Base-by-base conservation (phyloP, 2,113 vertebrate genomes). In the Pluvialis apricaria region DNA sequence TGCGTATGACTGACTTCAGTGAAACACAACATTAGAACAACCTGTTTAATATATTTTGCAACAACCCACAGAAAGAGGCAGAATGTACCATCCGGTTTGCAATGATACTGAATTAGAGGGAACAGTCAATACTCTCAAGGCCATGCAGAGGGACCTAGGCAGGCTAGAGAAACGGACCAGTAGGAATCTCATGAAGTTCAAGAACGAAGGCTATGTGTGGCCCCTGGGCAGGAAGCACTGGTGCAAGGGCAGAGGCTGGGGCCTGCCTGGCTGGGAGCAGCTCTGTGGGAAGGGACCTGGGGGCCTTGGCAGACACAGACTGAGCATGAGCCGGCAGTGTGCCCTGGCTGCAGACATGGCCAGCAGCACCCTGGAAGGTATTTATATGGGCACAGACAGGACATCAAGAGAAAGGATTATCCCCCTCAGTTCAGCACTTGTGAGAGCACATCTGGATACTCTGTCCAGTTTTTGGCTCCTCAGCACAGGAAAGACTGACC, bases 271-370 rank as follows among this genome's bases (percentile, higher is more conserved):
- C 42, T 78, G 38, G 34, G 34, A 73, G 47, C 14, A 28, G 20
- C 18, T 51, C 42, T 24, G 42, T 5, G 4, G 16, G 5, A 54
- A 73, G 7, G 21, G n/a, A 36, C 13, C 15, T 26, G 68, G 5
- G 14, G 2, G 0, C 32, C 28, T 17, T 5, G 2, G 52, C 28
- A 57, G 38, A 34, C 21, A 57, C 14, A 54, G 73, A 16, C 0
- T 57, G 42, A 55, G 5, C 7, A 7, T 47, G 4, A 91, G 72
- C 22, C 20, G 15, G 19, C 14, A 49, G 31, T 1, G 32, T 36
- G 42, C 32, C 32, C 22, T 38, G 17, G 29, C 16, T 72, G 54
- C 19, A 1, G 1, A 45, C 9, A 16, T 6, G 16, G 10, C 19
- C 34, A 71, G 5, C 6, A 34, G n/a, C 31, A 24, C 13, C 12